Evolutionary conservation across 2,113 vertebrate species (phyloP), one percentile per base, ranked within the genome.

Genomic region (Neotoma lepida): DNA sequence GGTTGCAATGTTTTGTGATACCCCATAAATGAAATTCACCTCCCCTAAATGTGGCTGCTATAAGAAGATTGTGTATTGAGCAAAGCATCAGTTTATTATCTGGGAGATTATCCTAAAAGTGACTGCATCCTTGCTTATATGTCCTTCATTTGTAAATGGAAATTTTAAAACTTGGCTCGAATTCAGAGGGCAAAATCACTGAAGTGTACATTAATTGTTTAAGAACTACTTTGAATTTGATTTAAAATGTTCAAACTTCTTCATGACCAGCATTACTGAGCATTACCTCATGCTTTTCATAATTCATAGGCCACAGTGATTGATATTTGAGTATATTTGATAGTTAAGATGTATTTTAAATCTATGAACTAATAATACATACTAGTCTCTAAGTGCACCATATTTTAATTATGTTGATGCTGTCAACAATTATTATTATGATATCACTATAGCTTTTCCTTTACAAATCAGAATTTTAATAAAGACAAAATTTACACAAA

Each of bases 51-150:
- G 54, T 78, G 33, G n/a, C 7, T 93, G 12, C 4, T 73, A 80
- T n/a, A 87, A 76, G 33, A 74, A 89, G 13, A n/a, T 9, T 76
- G 6, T 28, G 0, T 51, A 39, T 44, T 61, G 22, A 88, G 26
- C 58, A 89, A 80, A 88, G 73, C 33, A 10, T 49, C 35, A 10
- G 1, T 82, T 85, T 66, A 35, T 80, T 93, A 49, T 7, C 39
- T 74, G 70, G 44, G 26, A 90, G 30, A 70, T 93, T 88, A 92
- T 93, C 2, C 63, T 88, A 82, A 97, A 93, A 81, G 71, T n/a
- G 70, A 86, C 35, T 73, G 2, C 35, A 92, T 96, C n/a, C 91
- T 95, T 97, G 85, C 26, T 82, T 17, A 76, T 89, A 90, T 51
- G 28, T 10, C 15, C 24, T 96, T 94, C 20, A 33, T 49, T 56